phyloP scores from a whole-genome alignment of 2,888 invertebrate genomes.

The Pimpla rufipes region DNA sequence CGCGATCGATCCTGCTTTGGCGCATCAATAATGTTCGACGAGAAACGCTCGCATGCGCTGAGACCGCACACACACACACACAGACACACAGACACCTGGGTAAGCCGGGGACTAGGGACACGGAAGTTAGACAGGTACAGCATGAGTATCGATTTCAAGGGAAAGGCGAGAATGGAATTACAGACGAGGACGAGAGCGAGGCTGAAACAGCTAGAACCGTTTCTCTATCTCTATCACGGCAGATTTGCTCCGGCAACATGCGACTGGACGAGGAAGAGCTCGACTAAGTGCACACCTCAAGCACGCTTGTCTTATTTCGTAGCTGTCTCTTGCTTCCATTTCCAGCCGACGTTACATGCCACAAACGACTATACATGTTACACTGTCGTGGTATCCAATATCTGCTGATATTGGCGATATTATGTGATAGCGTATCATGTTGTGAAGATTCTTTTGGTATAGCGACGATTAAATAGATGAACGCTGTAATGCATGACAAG shows the following conservation, averaged over 20 bases:
- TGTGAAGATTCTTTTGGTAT: neutral
- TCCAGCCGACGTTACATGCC: neutral
- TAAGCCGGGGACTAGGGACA: constrained; percentile 20
- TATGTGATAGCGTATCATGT: neutral
- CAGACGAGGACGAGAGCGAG: constrained; percentile 39
- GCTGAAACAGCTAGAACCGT: constrained; percentile 10
- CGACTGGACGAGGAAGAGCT: constrained; percentile 38
- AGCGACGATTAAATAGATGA: neutral
- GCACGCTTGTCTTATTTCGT: constrained; percentile 40
- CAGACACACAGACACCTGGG: too few species aligned
- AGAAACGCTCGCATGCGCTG: constrained; percentile 53
- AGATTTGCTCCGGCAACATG: constrained; percentile 37
- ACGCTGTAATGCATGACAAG: neutral
- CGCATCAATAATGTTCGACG: constrained; percentile 61
- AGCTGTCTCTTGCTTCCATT: constrained; percentile 18
- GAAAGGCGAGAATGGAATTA: constrained; percentile 66
- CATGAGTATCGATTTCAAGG: constrained; percentile 64
- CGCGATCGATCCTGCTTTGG: constrained; percentile 26
- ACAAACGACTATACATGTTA: neutral
- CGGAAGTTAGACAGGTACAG: constrained; percentile 44
- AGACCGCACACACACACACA: constrained; percentile 24
- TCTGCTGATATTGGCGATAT: neutral
- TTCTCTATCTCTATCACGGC: constrained; percentile 17
- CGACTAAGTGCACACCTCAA: constrained; percentile 39
- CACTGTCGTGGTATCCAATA: neutral